Conservation (phyloP, 2,888 invertebrate genomes). For the Oscheius sp. region DNA sequence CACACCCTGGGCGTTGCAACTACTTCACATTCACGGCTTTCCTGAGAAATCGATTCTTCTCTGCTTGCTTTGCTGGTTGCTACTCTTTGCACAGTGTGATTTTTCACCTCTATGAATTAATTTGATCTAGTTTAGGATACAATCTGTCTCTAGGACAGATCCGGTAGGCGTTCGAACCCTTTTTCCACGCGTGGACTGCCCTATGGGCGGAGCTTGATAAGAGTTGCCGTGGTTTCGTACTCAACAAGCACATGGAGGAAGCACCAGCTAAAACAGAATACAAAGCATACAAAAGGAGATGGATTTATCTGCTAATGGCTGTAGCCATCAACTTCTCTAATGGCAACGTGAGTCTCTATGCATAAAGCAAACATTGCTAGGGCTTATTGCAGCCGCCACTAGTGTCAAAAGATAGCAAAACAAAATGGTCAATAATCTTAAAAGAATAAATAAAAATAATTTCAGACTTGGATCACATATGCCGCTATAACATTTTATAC, state of each 20-base stretch:
- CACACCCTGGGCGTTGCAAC: too few species aligned
- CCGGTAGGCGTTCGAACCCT: not conserved
- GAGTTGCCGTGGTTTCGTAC: constrained; percentile 23
- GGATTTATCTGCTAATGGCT: constrained; percentile 61
- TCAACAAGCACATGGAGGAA: constrained; percentile 16
- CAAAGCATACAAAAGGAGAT: constrained; percentile 54
- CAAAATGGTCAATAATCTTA: not conserved
- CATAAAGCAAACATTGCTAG: not conserved
- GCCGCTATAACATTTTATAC: constrained; percentile 73
- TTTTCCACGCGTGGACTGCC: not conserved
- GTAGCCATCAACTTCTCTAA: constrained; percentile 64
- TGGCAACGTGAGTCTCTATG: constrained; percentile 62
- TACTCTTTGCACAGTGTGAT: too few species aligned
- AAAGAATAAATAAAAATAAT: not conserved
- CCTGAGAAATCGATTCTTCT: not conserved
- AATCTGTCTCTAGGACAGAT: not conserved
- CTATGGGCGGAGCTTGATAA: constrained; percentile 25
- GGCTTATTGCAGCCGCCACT: too few species aligned
- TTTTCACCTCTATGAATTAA: not conserved
- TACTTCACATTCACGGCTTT: too few species aligned
- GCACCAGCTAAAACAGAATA: constrained; percentile 28
- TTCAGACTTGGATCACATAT: constrained; percentile 74
- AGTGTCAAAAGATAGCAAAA: too few species aligned
- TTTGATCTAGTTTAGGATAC: not conserved
- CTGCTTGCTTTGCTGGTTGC: too few species aligned